Evolutionary conservation across 2,888 invertebrate species (phyloP), one percentile per base, ranked within the genome.

Genomic region (Mactromeris polynyma): DNA sequence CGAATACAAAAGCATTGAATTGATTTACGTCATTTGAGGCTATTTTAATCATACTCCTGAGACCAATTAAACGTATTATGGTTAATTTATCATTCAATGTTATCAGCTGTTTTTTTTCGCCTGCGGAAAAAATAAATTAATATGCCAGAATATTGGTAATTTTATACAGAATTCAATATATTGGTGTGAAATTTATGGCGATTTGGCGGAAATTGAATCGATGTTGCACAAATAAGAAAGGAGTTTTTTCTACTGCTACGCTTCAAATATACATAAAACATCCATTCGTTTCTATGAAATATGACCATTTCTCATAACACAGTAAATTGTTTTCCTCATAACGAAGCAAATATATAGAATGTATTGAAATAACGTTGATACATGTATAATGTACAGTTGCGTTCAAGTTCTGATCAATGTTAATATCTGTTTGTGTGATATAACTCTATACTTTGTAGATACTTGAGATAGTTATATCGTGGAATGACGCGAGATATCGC

Each of bases 91-190:
- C 73, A 7, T 33, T 0, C 73, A 36, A 73, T 33, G 73, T 73
- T 73, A 73, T 73, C 73, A 11, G 19, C 21, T 17, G 19, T 33
- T 14, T 73, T n/a, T 33, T 17, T 1, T 1, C 26, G 33, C 36
- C 73, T 73, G 73, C 17, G 19, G 58, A n/a, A 4, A 26, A 64
- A 64, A 64, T 64, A 64, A 64, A 64, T 64, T 64, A 64, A 64
- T 64, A 64, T 26, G 58, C 58, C 58, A 64, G 58, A 64, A 64
- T 64, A 64, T 64, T 64, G 58, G 58, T 64, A 64, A 64, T 64
- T 26, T 64, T 26, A 64, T 7, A 64, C 26, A 26, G 11, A 26
- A n/a, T 64, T 3, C 58, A 51, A n/a, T 64, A 64, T 6, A 64
- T 64, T 64, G 26, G 58, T 64, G 58, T 64, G 58, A 64, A 64